Base-by-base conservation (phyloP, 2,113 vertebrate species). In the Salvelinus sp. region DNA sequence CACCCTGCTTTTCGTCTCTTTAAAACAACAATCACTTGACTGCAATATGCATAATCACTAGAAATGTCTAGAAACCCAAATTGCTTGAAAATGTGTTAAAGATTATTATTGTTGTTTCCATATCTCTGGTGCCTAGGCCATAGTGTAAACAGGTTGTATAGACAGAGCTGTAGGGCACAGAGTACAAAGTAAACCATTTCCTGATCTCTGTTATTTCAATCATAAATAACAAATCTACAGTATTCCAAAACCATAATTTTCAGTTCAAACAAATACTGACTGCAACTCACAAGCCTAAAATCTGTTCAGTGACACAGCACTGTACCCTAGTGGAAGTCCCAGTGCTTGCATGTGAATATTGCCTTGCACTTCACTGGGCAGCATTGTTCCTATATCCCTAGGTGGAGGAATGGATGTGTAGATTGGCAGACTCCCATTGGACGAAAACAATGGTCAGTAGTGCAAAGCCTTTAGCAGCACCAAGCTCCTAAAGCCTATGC, bases 271-370 rank as follows among this genome's bases (percentile, higher is more conserved):
- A 38, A 80, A 67, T 77, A 86, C 13, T 12, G 38, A 12, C 14
- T 14, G 23, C 25, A 13, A 69, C 75, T 63, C 33, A 62, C 6
- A 50, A 12, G 25, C 2, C 22, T 63, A 47, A 47, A 72, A 66
- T 75, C 30, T 67, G 76, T 82, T 63, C 62, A 12, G 70, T 70
- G 48, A 76, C 63, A 76, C 86, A 80, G 68, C 77, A 86, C 80
- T 87, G 89, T 88, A 78, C 85, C 83, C 90, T 6, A 82, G 90
- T 85, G 88, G 90, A 82, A 72, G 79, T 74, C 75, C 28, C 13
- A 1, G 57, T 57, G 27, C 10, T 64, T 44, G 38, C 58, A 62
- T n/a, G 20, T 23, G 58, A 62, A 7, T 22, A 23, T 22, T 79
- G n/a, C n/a, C 58, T 62, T 18, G 12, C 16, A 54, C 50, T 54